Base-by-base conservation (phyloP, 2,113 vertebrate genomes). In the Aphyosemion australe region DNA sequence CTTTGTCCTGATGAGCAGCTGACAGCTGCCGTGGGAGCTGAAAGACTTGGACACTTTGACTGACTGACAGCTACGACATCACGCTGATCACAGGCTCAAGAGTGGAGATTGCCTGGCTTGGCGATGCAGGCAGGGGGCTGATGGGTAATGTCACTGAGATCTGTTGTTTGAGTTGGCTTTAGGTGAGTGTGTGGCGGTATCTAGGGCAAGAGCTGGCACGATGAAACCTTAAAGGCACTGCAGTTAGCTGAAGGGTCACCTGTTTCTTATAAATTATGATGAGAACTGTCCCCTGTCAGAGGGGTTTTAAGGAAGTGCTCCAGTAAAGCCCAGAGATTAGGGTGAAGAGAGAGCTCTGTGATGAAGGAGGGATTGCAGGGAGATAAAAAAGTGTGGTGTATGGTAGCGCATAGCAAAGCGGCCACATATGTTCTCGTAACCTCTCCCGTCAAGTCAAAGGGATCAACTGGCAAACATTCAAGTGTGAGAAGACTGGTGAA, bases 11-110 rank as follows among this genome's bases (percentile, higher is more conserved):
- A 86, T 62, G 61, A 78, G 56, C 5, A 3, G 59, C 69, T 84
- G 85, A 87, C 88, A 91, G 88, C 84, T 90, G 90, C 69, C 59
- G 37, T 18, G 65, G 64, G 78, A 74, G 82, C 34, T 65, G 68
- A 10, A 37, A 37, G 34, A 37, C 61, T 48, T 6, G 6, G 56
- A 78, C 69, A 64, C 57, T 80, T 68, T 72, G 63, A 82, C 57
- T 72, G 63, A 82, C 57, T 83, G 85, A 74, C 82, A 81, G 61
- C 68, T 71, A 46, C 62, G 56, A 75, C 71, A 77, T 74, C 42
- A 13, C 63, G 54, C 47, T 62, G 72, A 76, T 73, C 59, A 74
- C 61, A 67, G 57, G 84, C 68, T 82, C 67, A 67, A 61, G 20
- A 21, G 64, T 43, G 53, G 68, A 11, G 56, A 66, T 61, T 32